Evolutionary conservation across 2,888 invertebrate species (phyloP).

Genomic region (Phorcus lineatus): DNA sequence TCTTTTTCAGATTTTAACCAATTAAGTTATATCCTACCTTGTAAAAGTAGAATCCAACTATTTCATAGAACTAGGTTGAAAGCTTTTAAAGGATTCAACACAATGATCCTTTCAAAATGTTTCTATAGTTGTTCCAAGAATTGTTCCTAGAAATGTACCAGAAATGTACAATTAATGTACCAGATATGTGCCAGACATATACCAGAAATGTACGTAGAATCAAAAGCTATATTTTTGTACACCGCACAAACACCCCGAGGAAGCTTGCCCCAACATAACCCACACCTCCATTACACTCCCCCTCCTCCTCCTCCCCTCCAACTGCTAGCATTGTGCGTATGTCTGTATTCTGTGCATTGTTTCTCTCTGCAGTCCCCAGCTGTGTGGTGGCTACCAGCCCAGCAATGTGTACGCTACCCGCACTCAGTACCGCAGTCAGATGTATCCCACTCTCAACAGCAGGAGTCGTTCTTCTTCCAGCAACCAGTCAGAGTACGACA

Average conservation of each 20-base stretch:
- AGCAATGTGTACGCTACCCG: conserved; percentile 71
- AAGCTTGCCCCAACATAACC: neutral
- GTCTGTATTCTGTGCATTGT: conserved; percentile 7
- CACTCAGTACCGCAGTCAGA: conserved; percentile 74
- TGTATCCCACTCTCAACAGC: conserved; percentile 65
- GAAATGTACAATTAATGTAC: no score
- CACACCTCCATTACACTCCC: neutral
- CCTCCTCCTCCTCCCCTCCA: neutral
- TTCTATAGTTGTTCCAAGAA: no score
- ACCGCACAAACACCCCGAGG: neutral
- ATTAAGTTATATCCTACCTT: no score
- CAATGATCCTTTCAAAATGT: no score
- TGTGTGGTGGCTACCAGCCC: conserved; percentile 56
- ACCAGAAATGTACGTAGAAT: no score
- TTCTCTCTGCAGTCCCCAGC: conserved; percentile 53
- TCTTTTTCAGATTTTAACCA: no score
- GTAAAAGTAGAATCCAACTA: no score
- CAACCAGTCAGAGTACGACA: conserved; percentile 69
- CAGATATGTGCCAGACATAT: no score
- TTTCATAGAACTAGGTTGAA: no score
- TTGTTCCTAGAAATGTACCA: no score
- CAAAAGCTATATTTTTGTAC: neutral
- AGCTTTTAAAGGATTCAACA: no score
- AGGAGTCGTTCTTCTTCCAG: conserved; percentile 55
- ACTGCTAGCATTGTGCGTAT: neutral